phyloP scores from a whole-genome alignment of 2,113 vertebrate species.

The Sarotherodon lohbergeri region DNA sequence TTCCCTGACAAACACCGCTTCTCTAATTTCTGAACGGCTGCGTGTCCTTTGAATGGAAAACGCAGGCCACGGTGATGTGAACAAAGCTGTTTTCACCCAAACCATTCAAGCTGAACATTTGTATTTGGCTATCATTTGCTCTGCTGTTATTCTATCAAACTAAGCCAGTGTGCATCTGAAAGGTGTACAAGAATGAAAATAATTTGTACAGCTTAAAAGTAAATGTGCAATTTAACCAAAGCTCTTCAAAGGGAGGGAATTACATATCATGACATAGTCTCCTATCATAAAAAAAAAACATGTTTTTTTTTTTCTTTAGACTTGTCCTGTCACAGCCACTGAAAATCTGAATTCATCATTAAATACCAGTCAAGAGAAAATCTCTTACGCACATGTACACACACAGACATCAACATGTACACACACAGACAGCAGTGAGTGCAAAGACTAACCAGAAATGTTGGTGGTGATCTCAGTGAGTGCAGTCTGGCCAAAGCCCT shows the following conservation, averaged over 20 bases:
- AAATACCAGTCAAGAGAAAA: background rate
- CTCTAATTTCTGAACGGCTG: background rate
- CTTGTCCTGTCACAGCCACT: background rate
- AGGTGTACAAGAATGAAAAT: background rate
- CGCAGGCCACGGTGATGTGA: background rate
- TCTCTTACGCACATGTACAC: background rate
- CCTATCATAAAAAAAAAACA: background rate
- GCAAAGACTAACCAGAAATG: constrained; percentile 80
- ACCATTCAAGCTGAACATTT: background rate
- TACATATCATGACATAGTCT: background rate
- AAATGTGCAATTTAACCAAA: background rate
- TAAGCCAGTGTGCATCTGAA: background rate
- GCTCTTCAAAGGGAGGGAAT: background rate
- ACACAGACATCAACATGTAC: background rate
- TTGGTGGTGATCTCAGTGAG: constrained; percentile 96
- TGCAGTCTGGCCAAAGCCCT: constrained; percentile 90
- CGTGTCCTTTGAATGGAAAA: background rate
- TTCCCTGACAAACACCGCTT: background rate
- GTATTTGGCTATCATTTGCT: background rate
- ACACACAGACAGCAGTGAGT: background rate
- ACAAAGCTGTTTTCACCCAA: constrained; percentile 6
- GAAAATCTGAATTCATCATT: background rate
- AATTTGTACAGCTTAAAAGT: constrained; percentile 13
- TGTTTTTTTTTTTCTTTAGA: background rate
- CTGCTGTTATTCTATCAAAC: background rate